phyloP scores from a whole-genome alignment of 2,888 invertebrate genomes.

The Cynaeus angustus region DNA sequence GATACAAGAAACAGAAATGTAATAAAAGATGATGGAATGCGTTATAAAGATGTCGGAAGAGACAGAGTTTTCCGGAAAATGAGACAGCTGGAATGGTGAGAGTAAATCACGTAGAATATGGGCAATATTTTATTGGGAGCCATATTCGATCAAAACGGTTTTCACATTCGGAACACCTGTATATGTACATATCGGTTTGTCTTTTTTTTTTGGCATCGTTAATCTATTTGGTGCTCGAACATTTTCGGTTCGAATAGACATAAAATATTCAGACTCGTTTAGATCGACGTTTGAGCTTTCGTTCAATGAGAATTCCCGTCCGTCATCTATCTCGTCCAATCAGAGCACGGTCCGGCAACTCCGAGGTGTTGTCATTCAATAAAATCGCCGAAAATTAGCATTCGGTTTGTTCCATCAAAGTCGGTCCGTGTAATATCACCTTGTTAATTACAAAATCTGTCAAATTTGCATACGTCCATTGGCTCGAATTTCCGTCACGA shows the following conservation, averaged over 20 bases:
- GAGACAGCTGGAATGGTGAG: not conserved
- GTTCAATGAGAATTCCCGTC: not conserved
- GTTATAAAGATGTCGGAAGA: conserved; percentile 11
- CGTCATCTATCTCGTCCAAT: not conserved
- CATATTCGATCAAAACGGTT: no score
- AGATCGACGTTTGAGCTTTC: not conserved
- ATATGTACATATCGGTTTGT: no score
- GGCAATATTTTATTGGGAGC: no score
- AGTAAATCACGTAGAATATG: not conserved
- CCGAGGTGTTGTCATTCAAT: conserved; percentile 11
- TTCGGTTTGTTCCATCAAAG: conserved; percentile 19
- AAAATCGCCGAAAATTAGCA: conserved; percentile 8
- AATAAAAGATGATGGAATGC: conserved; percentile 1
- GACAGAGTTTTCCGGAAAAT: not conserved
- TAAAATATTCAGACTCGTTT: no score
- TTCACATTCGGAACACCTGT: no score
- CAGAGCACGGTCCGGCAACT: not conserved
- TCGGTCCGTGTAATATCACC: conserved; percentile 14
- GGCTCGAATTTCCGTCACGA: not conserved
- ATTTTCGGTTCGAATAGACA: no score
- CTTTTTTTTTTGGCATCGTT: no score
- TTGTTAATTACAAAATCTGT: conserved; percentile 20
- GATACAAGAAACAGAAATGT: conserved; percentile 7
- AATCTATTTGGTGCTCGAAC: no score
- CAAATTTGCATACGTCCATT: conserved; percentile 24